Evolutionary conservation across 1,140 invertebrate genomes (phyloP).

Genomic region (Oedothorax gibbosus): DNA sequence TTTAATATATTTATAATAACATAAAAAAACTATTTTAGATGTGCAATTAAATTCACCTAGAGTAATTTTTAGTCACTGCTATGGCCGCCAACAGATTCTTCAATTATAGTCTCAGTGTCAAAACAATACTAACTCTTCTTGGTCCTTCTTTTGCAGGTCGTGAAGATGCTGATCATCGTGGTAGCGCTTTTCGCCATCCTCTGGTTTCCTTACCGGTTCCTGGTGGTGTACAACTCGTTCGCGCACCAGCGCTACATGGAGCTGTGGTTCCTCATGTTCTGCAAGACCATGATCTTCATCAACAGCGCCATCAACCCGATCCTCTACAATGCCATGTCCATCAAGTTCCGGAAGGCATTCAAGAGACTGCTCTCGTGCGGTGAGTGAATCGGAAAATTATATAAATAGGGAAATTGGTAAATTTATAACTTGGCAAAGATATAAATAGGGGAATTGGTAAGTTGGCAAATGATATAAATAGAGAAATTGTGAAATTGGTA

Average conservation of each 20-base stretch:
- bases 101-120: too few relatives aligned
- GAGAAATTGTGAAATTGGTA: too few relatives aligned
- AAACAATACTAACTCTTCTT: too few relatives aligned
- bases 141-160: slow-evolving; percentile 69
- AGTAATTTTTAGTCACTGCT: too few relatives aligned
- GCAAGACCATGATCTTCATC: slow-evolving; percentile 76
- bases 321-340: slow-evolving; percentile 64
- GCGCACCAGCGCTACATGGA: slow-evolving; percentile 72
- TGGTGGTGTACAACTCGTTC: slow-evolving; percentile 77
- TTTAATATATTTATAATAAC: too few relatives aligned
- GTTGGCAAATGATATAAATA: too few relatives aligned
- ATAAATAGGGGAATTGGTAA: too few relatives aligned
- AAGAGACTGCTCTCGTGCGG: slow-evolving; percentile 62
- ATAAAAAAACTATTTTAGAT: too few relatives aligned
- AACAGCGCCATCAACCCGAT: slow-evolving; percentile 70
- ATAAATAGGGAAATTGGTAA: too few relatives aligned
- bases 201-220: slow-evolving; percentile 76
- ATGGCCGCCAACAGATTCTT: too few relatives aligned
- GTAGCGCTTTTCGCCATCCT: slow-evolving; percentile 75
- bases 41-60: too few relatives aligned
- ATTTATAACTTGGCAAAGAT: too few relatives aligned
- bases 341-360: slow-evolving; percentile 63
- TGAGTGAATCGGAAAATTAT: slow-evolving; percentile 2
- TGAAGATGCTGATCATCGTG: slow-evolving; percentile 76
- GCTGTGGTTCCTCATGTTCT: slow-evolving; percentile 76